These are phyloP conservation scores for Flexamia atlantica DNA, from an alignment of 2,888 invertebrate genomes.

Conservation along the genomic window DNA sequence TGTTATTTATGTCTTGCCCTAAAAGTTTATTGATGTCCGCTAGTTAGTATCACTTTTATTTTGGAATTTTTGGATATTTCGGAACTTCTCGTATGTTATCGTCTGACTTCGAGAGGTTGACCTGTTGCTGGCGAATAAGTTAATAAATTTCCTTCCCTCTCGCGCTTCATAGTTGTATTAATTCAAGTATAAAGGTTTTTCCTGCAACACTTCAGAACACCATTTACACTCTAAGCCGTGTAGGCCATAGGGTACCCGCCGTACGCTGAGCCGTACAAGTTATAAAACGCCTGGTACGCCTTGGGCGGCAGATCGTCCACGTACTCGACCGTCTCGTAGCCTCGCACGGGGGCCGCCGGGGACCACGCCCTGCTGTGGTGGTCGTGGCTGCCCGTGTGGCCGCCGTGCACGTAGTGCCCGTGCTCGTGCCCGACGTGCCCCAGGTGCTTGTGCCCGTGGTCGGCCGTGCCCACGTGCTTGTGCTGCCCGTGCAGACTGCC, in stretches of 20 bases:
- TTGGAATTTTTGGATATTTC: no score
- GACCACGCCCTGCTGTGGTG: slow-evolving; percentile 62
- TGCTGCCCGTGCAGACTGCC: slow-evolving; percentile 74
- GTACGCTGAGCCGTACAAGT: slow-evolving; percentile 17
- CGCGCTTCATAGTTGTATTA: no score
- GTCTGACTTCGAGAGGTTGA: no score
- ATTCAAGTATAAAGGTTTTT: no score
- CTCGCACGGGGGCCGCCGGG: not conserved
- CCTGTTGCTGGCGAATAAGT: no score
- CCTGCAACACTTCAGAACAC: no score
- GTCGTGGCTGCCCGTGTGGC: slow-evolving; percentile 65
- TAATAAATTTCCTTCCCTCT: no score
- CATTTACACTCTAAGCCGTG: no score
- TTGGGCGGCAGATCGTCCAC: slow-evolving; percentile 20
- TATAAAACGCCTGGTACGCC: slow-evolving; percentile 9
- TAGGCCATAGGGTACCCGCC: not conserved
- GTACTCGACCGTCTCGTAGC: slow-evolving; percentile 58
- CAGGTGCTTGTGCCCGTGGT: slow-evolving; percentile 75
- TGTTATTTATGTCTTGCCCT: no score
- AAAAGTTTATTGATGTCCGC: no score
- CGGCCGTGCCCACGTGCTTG: slow-evolving; percentile 75
- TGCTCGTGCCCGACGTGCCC: slow-evolving; percentile 75
- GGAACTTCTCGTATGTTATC: no score
- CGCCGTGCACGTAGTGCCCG: slow-evolving; percentile 72
- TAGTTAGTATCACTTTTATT: no score